A percentile compares a stretch with the other conserved stretches of the same genome.
Evolutionary conservation across 2,113 vertebrate species (phyloP).

Genomic region (Uria aalge): DNA sequence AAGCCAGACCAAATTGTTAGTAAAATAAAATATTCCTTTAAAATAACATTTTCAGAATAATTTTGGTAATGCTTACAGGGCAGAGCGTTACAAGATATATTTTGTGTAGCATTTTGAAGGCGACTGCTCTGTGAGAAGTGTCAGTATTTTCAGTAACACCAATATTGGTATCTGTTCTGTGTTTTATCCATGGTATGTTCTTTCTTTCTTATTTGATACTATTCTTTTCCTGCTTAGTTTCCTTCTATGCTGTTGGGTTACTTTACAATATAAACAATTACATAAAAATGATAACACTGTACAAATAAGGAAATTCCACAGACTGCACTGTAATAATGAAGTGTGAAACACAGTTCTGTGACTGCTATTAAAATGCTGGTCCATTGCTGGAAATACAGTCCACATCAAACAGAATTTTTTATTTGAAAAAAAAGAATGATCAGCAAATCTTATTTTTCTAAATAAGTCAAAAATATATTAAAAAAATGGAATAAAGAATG

Average conservation of each 20-base stretch:
- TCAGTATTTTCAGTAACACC: background rate
- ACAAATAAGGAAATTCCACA: background rate
- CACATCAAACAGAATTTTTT: background rate
- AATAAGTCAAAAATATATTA: background rate
- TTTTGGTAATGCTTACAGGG: background rate
- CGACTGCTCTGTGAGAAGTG: background rate
- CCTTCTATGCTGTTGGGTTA: background rate
- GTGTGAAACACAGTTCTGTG: background rate
- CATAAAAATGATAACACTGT: rapidly evolving
- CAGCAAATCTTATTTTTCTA: background rate
- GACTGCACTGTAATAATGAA: background rate
- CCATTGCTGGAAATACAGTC: background rate
- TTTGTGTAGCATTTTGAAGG: background rate
- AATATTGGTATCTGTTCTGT: background rate
- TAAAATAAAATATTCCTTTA: background rate
- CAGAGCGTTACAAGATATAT: background rate
- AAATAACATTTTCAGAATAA: background rate
- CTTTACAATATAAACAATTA: background rate
- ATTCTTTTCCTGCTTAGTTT: background rate
- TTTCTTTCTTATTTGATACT: background rate
- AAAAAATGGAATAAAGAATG: background rate
- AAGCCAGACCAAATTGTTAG: background rate
- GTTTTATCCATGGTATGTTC: background rate
- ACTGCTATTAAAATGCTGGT: background rate
- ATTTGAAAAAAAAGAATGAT: background rate